Conservation (phyloP, 2,797 vertebrate species). For the Garrulus glandarius region DNA sequence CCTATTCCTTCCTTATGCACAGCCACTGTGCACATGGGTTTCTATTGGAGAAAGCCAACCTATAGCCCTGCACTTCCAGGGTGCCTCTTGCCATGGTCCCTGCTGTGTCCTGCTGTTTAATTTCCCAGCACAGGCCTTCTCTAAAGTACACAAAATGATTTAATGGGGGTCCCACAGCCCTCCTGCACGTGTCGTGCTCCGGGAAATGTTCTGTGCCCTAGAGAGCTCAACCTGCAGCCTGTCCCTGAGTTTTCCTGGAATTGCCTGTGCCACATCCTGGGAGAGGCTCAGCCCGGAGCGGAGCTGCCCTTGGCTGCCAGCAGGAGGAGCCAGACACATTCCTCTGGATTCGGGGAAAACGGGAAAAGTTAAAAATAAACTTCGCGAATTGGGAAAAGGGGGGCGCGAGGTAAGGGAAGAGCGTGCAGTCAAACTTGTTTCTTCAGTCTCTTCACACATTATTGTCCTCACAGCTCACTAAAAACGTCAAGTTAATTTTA, state of each 20-base stretch:
- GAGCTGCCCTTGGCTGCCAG: neutral
- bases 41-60: neutral
- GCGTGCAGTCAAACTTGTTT: neutral
- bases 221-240: too few species aligned
- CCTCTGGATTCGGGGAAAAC: neutral
- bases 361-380: constrained; percentile 64
- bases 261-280: neutral
- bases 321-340: constrained; percentile 10
- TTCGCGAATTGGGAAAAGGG: neutral
- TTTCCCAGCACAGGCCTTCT: too few species aligned
- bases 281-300: accelerated
- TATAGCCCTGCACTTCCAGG: accelerated
- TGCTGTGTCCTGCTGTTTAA: neutral
- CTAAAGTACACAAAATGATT: neutral
- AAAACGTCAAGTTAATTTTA: constrained; percentile 72
- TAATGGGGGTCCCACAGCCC: neutral
- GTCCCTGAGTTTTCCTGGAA: neutral
- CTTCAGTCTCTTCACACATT: constrained; percentile 53
- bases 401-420: constrained; percentile 7
- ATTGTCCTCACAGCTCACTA: constrained; percentile 66
- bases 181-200: neutral
- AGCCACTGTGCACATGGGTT: accelerated
- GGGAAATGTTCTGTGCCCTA: accelerated
- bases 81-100: neutral
- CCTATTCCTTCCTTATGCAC: accelerated